A percentile compares a stretch with the other conserved stretches of the same genome.
These are phyloP conservation scores for Vultur gryphus DNA, from an alignment of 2,797 vertebrate species.

Conservation along the genomic window DNA sequence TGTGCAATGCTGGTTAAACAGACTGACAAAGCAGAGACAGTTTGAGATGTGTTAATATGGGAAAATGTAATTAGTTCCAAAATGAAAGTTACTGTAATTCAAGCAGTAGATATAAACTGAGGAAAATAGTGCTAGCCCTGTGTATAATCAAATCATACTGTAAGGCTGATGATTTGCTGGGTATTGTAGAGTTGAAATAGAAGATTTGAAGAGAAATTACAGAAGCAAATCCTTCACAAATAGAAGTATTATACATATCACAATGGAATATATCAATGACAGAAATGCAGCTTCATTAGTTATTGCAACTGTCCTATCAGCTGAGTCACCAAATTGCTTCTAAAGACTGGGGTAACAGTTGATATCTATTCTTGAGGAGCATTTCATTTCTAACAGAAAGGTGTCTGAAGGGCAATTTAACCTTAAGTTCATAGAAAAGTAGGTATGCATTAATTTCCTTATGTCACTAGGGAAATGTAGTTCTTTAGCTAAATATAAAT, in stretches of 20 bases:
- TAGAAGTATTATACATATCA: neutral
- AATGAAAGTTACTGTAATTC: slow-evolving; percentile 38
- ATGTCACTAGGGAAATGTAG: neutral
- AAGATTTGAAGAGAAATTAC: neutral
- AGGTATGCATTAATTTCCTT: neutral
- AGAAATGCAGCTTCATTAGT: neutral
- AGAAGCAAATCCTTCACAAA: neutral
- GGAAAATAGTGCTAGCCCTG: neutral
- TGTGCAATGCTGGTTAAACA: slow-evolving; percentile 4
- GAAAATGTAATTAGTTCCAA: slow-evolving; percentile 45
- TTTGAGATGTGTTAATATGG: slow-evolving; percentile 16
- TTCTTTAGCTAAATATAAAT: neutral
- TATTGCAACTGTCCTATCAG: neutral
- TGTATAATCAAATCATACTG: neutral
- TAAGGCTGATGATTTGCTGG: neutral
- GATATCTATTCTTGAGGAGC: neutral
- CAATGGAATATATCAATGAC: neutral
- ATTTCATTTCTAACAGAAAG: neutral
- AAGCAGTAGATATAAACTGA: slow-evolving; percentile 42
- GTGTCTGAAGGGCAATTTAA: neutral
- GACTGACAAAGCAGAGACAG: slow-evolving; percentile 17
- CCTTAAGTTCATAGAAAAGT: neutral
- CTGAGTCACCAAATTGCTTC: neutral
- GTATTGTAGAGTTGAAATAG: neutral
- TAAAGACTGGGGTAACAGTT: neutral